These are phyloP conservation scores for Malurus alboscapulatus DNA, from an alignment of 2,113 vertebrate genomes.

Conservation along the genomic window DNA sequence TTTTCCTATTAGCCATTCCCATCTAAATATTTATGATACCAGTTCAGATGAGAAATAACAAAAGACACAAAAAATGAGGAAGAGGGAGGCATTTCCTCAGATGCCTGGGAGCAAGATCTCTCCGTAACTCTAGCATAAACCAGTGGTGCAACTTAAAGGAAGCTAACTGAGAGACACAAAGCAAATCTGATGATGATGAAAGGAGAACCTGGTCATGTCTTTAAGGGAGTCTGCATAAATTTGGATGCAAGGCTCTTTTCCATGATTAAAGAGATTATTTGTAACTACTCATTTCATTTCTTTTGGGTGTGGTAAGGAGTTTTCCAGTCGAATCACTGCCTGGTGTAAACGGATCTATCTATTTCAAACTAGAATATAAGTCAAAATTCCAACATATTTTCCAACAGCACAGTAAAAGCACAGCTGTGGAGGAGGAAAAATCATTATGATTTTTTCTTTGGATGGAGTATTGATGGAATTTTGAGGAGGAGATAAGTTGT, in stretches of 20 bases:
- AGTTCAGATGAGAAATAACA: neutral
- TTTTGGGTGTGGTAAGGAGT: slow-evolving; percentile 38
- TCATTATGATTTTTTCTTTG: neutral
- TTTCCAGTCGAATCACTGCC: neutral
- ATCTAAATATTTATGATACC: slow-evolving; percentile 53
- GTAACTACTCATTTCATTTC: slow-evolving; percentile 26
- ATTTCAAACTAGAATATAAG: slow-evolving; percentile 3
- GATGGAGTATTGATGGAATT: neutral
- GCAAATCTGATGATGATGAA: slow-evolving; percentile 43
- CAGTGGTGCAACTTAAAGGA: slow-evolving; percentile 33
- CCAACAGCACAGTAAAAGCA: neutral
- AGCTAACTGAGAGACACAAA: slow-evolving; percentile 34
- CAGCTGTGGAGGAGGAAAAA: neutral
- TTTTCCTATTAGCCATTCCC: slow-evolving; percentile 50
- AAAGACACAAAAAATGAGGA: slow-evolving; percentile 14
- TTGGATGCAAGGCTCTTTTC: slow-evolving; percentile 42
- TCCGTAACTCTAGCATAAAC: neutral
- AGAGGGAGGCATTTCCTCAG: neutral
- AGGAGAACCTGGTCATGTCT: slow-evolving; percentile 18
- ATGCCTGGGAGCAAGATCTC: neutral
- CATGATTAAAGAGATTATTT: slow-evolving; percentile 61
- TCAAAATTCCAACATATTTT: neutral
- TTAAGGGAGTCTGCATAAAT: slow-evolving; percentile 58
- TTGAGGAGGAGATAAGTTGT: neutral
- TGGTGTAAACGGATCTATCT: neutral